phyloP scores from a whole-genome alignment of 2,888 invertebrate genomes.

The Epirrhoe alternata region DNA sequence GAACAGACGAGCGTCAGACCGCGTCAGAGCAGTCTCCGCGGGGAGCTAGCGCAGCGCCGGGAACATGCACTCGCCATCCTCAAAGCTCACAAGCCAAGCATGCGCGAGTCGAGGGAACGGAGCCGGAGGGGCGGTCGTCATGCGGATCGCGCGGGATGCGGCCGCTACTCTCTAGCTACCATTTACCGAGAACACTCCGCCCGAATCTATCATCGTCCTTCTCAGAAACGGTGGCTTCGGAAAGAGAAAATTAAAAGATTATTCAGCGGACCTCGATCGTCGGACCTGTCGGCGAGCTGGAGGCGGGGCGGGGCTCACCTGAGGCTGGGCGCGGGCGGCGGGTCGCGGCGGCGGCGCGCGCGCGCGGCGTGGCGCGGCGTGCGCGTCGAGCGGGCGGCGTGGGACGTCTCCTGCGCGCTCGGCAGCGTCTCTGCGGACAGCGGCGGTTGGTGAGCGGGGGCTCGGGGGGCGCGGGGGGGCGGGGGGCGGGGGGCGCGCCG shows the following conservation, averaged over 20 bases:
- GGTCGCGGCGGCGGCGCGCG: slow-evolving; percentile 28
- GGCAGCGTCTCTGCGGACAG: slow-evolving; percentile 27
- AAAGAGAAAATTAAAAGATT: slow-evolving; percentile 49
- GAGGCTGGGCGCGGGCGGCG: slow-evolving; percentile 49
- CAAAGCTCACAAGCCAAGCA: slow-evolving; percentile 28
- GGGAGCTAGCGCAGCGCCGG: background rate
- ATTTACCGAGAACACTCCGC: slow-evolving; percentile 60
- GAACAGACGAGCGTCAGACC: background rate
- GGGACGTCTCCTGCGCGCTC: slow-evolving; percentile 62
- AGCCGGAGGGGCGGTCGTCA: slow-evolving; percentile 1
- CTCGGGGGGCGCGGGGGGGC: background rate
- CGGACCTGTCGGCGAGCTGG: background rate
- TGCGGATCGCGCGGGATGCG: background rate
- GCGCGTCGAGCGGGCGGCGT: slow-evolving; percentile 34
- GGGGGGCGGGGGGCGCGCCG: slow-evolving; percentile 56
- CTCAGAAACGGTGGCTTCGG: slow-evolving; percentile 78
- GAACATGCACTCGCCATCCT: slow-evolving; percentile 9
- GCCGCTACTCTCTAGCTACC: slow-evolving; percentile 39
- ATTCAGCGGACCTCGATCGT: too few relatives aligned
- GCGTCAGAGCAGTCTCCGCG: background rate
- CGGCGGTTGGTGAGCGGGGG: background rate
- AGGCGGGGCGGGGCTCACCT: slow-evolving; percentile 47
- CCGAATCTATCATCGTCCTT: slow-evolving; percentile 53
- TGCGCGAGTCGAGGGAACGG: slow-evolving; percentile 13
- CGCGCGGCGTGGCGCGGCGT: slow-evolving; percentile 23